Conservation (phyloP, 2,888 invertebrate species). For the Penaeus monodon region DNA sequence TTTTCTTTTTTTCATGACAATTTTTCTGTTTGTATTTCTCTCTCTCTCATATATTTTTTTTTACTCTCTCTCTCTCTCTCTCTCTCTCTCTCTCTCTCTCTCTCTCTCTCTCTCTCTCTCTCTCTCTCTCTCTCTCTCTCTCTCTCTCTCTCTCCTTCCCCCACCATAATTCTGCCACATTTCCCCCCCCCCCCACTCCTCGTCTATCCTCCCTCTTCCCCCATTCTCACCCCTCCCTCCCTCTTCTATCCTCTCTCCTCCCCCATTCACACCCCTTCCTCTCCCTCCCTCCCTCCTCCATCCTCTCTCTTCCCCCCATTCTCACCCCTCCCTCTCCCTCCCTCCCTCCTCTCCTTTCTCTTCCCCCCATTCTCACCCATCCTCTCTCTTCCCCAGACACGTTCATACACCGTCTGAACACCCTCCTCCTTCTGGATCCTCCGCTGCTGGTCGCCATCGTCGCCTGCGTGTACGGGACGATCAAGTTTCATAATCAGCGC, state of each 20-base stretch:
- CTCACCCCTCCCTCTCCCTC: neutral
- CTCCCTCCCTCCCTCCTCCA: neutral
- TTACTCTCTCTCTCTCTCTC: neutral
- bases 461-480: conserved; percentile 43
- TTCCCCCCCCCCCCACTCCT: neutral
- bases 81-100: too few relatives aligned
- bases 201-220: neutral
- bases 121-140: neutral
- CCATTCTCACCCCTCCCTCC: neutral
- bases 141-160: neutral
- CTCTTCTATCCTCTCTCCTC: neutral
- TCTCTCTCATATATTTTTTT: neutral
- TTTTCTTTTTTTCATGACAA: neutral
- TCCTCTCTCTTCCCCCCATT: neutral
- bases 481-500: conserved; percentile 53
- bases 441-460: conserved; percentile 55
- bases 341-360: neutral
- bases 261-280: neutral
- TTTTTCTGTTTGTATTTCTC: neutral
- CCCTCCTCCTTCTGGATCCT: conserved; percentile 61
- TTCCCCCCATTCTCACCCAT: neutral
- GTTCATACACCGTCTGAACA: conserved; percentile 57
- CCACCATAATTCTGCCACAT: neutral
- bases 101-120: neutral
- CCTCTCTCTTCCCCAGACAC: conserved; percentile 45